These are phyloP conservation scores for Casuarius casuarius DNA, from an alignment of 2,113 vertebrate genomes.

Conservation along the genomic window DNA sequence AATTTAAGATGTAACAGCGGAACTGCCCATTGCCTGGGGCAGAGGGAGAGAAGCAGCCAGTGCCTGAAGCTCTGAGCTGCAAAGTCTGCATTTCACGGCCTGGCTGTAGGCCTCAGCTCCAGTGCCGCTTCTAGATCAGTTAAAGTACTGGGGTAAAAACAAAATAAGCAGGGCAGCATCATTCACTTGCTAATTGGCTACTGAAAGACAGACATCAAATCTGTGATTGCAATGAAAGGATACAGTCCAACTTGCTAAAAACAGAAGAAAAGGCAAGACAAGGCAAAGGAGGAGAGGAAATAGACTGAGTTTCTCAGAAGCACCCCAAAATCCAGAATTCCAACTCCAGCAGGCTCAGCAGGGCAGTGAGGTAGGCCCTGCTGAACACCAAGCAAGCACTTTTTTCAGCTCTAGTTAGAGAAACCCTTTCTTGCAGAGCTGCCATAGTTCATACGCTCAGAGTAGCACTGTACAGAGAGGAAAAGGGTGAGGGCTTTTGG, in stretches of 20 bases:
- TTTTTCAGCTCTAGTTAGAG: neutral
- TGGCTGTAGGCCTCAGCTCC: neutral
- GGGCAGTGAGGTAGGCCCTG: neutral
- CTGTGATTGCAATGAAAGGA: neutral
- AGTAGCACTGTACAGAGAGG: neutral
- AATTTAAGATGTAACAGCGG: neutral
- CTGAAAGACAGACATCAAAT: slow-evolving; percentile 13
- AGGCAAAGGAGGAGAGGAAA: neutral
- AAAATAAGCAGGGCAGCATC: neutral
- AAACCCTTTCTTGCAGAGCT: slow-evolving; percentile 11
- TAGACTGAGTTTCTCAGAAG: neutral
- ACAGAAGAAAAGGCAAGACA: neutral
- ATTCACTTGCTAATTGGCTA: slow-evolving; percentile 38
- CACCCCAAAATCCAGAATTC: neutral
- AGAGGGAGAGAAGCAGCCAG: neutral
- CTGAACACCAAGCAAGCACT: neutral
- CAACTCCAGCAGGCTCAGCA: neutral
- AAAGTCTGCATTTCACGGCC: neutral
- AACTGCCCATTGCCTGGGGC: neutral
- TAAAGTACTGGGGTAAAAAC: neutral
- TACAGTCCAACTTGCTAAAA: neutral
- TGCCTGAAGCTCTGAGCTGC: neutral
- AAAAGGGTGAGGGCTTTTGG: neutral
- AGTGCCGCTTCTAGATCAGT: neutral
- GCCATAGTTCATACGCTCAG: slow-evolving; percentile 8